Percentiles rank a stretch among this genome's conserved stretches.
These are phyloP conservation scores for Agrypnus murinus DNA, from an alignment of 2,888 invertebrate genomes.

Conservation along the genomic window DNA sequence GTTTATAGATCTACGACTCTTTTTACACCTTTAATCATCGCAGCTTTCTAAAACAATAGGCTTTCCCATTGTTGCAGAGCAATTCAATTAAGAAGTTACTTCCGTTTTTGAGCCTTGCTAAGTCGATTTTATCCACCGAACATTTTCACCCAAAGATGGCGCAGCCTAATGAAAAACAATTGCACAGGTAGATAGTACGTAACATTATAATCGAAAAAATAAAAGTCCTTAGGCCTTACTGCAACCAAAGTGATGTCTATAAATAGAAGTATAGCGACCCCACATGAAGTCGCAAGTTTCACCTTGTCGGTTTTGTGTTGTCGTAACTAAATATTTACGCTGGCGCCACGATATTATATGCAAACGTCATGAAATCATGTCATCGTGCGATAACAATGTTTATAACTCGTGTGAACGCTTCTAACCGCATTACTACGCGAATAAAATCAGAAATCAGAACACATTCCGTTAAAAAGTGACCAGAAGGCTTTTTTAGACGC, in stretches of 20 bases:
- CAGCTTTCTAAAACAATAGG: too few relatives aligned
- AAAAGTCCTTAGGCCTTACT: slow-evolving; percentile 27
- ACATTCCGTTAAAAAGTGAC: slow-evolving; percentile 8
- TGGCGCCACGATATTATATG: slow-evolving; percentile 63
- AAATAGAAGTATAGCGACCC: slow-evolving; percentile 49
- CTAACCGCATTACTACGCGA: slow-evolving; percentile 20
- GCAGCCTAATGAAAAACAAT: too few relatives aligned
- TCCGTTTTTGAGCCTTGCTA: too few relatives aligned
- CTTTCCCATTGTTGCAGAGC: too few relatives aligned
- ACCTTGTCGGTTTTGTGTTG: slow-evolving; percentile 48
- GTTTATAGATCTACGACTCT: too few relatives aligned
- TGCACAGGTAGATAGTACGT: too few relatives aligned
- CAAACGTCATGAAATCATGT: slow-evolving; percentile 61
- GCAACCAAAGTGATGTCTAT: slow-evolving; percentile 44
- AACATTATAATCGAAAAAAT: too few relatives aligned
- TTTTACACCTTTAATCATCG: background rate
- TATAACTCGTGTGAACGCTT: slow-evolving; percentile 48
- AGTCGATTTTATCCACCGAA: too few relatives aligned
- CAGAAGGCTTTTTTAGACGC: background rate
- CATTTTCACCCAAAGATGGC: too few relatives aligned
- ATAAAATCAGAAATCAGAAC: slow-evolving; percentile 9
- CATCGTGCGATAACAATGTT: slow-evolving; percentile 54
- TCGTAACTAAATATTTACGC: slow-evolving; percentile 62
- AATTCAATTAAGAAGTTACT: too few relatives aligned
- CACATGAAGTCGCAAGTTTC: slow-evolving; percentile 51